Base-by-base conservation (phyloP, 1,140 invertebrate genomes). In the Lepidurus packardi region DNA sequence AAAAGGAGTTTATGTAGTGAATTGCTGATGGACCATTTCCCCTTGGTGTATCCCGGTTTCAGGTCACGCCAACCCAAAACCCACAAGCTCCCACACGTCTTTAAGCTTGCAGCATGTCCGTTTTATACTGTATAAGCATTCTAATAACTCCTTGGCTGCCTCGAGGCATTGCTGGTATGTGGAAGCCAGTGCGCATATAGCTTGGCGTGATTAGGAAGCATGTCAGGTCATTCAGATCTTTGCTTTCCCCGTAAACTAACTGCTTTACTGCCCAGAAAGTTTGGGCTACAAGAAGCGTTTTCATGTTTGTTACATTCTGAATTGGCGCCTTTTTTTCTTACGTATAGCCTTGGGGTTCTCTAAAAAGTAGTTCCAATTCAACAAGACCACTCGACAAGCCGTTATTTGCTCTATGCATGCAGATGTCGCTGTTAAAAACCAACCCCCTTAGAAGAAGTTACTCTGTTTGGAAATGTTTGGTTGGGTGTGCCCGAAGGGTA, bases 21-120 rank as follows among this genome's bases (percentile, higher is more conserved):
- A 65, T 65, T 65, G 13, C 53, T 65, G 53, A 65, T 65, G 53
- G 53, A 65, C 53, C 53, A 21, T 65, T 65, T 65, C 53, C 53
- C 53, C 21, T 21, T 65, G 21, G 53, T 65, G 21, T 65, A 65
- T 65, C 53, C 53, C 53, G 53, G 53, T 65, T 65, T 21, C 53
- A 65, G 21, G 53, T 65, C 53, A 65, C 53, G 53, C 53, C 13
- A 65, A 65, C 53, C 21, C 21, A 11, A 65, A 65, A 65, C 9
- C 13, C 9, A 13, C 53, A 13, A 65, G 3, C 21, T n/a, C 53
- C 16, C 53, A 65, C 21, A 13, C 13, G 21, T 65, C 53, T 34
- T 34, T 65, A 65, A 65, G 53, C 53, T 65, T 65, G 53, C 53
- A 65, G 16, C 53, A 65, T 65, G 53, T 13, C 21, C 16, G n/a